phyloP scores from a whole-genome alignment of 2,888 invertebrate genomes.

The Dryococelus australis region DNA sequence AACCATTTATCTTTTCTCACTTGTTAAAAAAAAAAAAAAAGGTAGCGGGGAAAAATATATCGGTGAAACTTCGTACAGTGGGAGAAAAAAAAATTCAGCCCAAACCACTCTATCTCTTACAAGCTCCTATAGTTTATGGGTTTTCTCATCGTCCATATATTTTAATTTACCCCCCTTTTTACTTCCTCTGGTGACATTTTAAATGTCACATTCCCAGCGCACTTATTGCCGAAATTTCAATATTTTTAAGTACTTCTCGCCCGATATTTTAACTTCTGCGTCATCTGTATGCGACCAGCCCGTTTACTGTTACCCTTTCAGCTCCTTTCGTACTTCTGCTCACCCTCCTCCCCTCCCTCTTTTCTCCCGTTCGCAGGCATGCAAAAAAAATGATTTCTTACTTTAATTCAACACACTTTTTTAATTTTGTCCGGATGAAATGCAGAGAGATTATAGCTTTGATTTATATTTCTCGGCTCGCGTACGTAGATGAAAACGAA shows the following conservation, averaged over 20 bases:
- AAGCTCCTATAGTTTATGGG: neutral
- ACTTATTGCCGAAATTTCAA: conserved; percentile 29
- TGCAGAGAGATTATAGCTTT: conserved; percentile 27
- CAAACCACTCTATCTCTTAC: neutral
- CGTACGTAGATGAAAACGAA: conserved; percentile 21
- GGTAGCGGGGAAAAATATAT: neutral
- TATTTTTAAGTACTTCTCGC: conserved; percentile 29
- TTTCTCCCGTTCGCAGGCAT: neutral
- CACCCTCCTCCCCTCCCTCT: neutral
- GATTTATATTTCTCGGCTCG: conserved; percentile 24
- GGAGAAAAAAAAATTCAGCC: neutral
- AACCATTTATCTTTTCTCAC: conserved; percentile 20
- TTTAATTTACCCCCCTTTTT: neutral
- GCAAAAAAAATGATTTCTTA: conserved; percentile 28
- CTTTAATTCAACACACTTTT: conserved; percentile 31
- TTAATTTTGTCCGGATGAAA: conserved; percentile 29
- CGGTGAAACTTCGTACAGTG: neutral
- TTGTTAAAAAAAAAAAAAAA: neutral
- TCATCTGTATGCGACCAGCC: conserved; percentile 27
- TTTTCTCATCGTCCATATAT: conserved; percentile 4
- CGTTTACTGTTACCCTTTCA: conserved; percentile 10
- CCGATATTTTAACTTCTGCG: conserved; percentile 19
- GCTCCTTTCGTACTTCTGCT: neutral
- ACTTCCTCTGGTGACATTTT: conserved; percentile 17
- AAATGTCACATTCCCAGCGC: neutral